Evolutionary conservation across 2,888 invertebrate species (phyloP).

Genomic region (Phyto melanocephala): DNA sequence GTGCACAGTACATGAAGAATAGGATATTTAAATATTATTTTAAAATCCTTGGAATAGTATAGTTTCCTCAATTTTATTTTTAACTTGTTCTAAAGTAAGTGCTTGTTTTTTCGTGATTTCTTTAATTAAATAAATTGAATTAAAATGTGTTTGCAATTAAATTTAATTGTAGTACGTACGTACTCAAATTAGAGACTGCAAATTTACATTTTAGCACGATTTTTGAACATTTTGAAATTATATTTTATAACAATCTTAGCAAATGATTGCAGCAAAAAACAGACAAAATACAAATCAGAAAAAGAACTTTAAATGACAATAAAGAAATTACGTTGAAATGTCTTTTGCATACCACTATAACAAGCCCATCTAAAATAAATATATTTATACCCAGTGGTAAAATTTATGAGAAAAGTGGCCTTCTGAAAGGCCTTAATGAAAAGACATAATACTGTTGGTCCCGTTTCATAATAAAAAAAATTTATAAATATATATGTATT

Average conservation of each 20-base stretch:
- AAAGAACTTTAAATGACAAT: slow-evolving; percentile 39
- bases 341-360: slow-evolving; percentile 23
- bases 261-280: slow-evolving; percentile 30
- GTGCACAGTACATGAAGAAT: too few species aligned
- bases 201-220: slow-evolving; percentile 57
- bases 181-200: slow-evolving; percentile 41
- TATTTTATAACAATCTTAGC: slow-evolving; percentile 41
- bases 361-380: neutral
- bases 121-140: slow-evolving; percentile 63
- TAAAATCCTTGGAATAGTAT: too few species aligned
- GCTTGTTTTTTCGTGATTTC: slow-evolving; percentile 25
- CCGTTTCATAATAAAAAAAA: too few species aligned
- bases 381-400: too few species aligned
- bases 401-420: too few species aligned
- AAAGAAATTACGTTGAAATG: slow-evolving; percentile 47
- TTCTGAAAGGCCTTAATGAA: too few species aligned
- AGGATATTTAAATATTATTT: too few species aligned
- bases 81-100: neutral
- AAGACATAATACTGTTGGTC: too few species aligned
- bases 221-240: slow-evolving; percentile 53
- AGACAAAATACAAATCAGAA: neutral
- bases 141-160: slow-evolving; percentile 62
- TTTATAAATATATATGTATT: too few species aligned
- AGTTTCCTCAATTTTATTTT: neutral
- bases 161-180: slow-evolving; percentile 62